Base-by-base conservation (phyloP, 2,888 invertebrate genomes). In the Stenotaenia linearis region DNA sequence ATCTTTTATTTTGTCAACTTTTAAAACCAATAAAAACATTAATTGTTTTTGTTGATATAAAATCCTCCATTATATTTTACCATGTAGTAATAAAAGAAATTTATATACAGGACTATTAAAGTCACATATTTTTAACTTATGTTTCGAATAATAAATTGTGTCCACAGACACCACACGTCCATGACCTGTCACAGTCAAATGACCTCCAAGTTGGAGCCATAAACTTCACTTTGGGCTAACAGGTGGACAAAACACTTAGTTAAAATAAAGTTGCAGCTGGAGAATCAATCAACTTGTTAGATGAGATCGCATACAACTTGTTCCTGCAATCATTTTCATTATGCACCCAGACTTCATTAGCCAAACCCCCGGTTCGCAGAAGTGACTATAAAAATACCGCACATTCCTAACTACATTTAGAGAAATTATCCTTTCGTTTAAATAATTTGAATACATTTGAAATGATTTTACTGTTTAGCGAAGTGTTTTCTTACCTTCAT, bases 161-260 rank as follows among this genome's bases (percentile, higher is more conserved):
- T 18, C 56, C 56, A 56, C 18, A 56, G 56, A 15, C 56, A 56
- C 56, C 15, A 56, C 18, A 56, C n/a, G 56, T 56, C 56, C 56
- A 56, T 56, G 56, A 56, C 56, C 56, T 56, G 56, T 56, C 56
- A 56, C 56, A 56, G 56, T 56, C 18, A 56, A 56, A 56, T 56
- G 56, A 56, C 56, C 56, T 56, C 56, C 56, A 56, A 56, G 56
- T 56, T 56, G 2, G 18, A 56, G 56, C 56, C 56, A 56, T 56
- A 56, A 56, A 56, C 56, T 56, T 56, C 21, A 56, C 56, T 56
- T 56, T 18, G n/a, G 15, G 56, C n/a, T 56, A 56, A 56, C 56
- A 56, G 56, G 56, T 56, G 56, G 56, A 56, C 56, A 21, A 37
- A 37, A 37, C 9, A 37, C 7, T 7, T 56, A 56, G 21, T 56